Evolutionary conservation across 2,797 vertebrate species (phyloP).

Genomic region (Morus bassanus): DNA sequence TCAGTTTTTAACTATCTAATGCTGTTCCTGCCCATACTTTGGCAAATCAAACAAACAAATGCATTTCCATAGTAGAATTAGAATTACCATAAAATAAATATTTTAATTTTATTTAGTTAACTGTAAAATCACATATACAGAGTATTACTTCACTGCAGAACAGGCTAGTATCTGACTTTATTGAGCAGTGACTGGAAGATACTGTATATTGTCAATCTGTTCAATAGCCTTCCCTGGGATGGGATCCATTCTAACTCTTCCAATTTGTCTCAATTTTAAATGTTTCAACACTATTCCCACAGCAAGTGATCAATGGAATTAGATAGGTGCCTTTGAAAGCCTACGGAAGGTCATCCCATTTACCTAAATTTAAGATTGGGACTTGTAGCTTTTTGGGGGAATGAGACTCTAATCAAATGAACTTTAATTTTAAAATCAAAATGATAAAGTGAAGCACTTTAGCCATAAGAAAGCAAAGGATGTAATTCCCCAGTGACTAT

Average conservation of each 20-base stretch:
- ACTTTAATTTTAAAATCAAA: background rate
- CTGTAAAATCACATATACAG: background rate
- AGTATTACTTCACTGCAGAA: background rate
- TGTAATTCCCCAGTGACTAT: background rate
- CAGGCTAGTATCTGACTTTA: background rate
- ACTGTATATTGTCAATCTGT: background rate
- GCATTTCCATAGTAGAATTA: background rate
- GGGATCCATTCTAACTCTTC: background rate
- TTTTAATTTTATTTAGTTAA: background rate
- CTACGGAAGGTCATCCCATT: background rate
- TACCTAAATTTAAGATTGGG: background rate
- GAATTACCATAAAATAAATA: background rate
- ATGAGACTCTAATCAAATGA: background rate
- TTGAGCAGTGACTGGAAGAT: background rate
- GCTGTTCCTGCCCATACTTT: background rate
- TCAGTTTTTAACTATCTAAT: background rate
- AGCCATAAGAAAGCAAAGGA: background rate
- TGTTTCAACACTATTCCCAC: background rate
- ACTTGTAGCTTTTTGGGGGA: background rate
- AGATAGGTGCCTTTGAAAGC: background rate
- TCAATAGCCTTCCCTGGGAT: background rate
- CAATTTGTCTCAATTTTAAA: background rate
- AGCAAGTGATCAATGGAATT: background rate
- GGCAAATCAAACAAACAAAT: background rate
- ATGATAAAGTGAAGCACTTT: background rate